Evolutionary conservation across 2,888 invertebrate genomes (phyloP).

Genomic region (Tetragnatha montana): DNA sequence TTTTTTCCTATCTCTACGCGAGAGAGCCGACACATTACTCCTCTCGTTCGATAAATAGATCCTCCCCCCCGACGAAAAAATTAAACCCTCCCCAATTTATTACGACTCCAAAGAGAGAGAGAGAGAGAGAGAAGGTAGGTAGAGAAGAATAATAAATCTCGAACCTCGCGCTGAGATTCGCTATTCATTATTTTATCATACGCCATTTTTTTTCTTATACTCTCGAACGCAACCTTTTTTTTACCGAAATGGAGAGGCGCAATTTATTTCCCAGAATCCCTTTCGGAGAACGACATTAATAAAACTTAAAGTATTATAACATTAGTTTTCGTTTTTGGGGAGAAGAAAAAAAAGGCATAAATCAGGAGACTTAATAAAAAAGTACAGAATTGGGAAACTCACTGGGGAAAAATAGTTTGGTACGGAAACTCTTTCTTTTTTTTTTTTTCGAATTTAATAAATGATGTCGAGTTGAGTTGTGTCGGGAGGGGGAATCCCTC

Average conservation of each 20-base stretch:
- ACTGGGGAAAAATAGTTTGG: background rate
- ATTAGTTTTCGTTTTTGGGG: constrained; percentile 64
- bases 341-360: background rate
- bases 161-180: constrained; percentile 19
- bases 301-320: constrained; percentile 71
- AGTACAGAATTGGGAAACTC: background rate
- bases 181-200: constrained; percentile 71
- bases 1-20: background rate
- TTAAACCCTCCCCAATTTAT: constrained; percentile 58
- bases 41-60: constrained; percentile 1
- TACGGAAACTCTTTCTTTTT: background rate
- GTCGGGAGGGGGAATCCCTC: background rate
- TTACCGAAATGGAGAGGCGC: constrained; percentile 5
- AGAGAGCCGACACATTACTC: background rate
- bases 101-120: constrained; percentile 50
- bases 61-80: background rate
- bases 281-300: constrained; percentile 62
- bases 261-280: constrained; percentile 56
- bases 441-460: constrained; percentile 43
- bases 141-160: constrained; percentile 63
- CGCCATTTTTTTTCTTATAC: constrained; percentile 34
- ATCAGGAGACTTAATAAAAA: background rate
- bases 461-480: constrained; percentile 25
- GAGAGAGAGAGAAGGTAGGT: background rate
- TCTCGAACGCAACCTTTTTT: constrained; percentile 15